Evolutionary conservation across 1,140 invertebrate genomes (phyloP).

Genomic region (Ooceraea biroi): DNA sequence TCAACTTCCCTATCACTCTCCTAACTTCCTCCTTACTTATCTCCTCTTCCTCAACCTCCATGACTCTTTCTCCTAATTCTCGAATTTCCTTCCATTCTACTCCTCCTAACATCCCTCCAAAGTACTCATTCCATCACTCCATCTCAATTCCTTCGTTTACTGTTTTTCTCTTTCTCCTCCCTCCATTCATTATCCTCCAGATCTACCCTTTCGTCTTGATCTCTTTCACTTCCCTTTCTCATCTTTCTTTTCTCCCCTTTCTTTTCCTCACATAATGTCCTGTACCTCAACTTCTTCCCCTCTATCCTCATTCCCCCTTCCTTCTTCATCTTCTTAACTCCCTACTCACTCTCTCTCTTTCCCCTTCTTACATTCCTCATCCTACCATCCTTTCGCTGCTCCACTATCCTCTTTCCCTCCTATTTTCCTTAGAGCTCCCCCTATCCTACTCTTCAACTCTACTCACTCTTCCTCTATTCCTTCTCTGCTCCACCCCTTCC

Average conservation of each 20-base stretch:
- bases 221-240: no score
- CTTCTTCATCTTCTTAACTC: no score
- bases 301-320: no score
- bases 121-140: background rate
- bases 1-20: background rate
- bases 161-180: background rate
- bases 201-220: no score
- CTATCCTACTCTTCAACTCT: background rate
- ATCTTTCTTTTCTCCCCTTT: background rate
- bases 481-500: background rate
- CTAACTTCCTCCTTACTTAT: background rate
- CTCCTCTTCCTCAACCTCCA: background rate
- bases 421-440: background rate
- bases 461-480: background rate
- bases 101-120: background rate
- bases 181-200: background rate
- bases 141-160: background rate
- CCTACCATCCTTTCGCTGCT: background rate
- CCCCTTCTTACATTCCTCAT: no score
- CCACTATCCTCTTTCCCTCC: no score
- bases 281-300: no score
- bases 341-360: no score
- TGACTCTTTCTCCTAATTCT: background rate
- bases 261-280: background rate
- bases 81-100: background rate